Conservation (phyloP, 2,888 invertebrate genomes). For the Camponotus fellah region DNA sequence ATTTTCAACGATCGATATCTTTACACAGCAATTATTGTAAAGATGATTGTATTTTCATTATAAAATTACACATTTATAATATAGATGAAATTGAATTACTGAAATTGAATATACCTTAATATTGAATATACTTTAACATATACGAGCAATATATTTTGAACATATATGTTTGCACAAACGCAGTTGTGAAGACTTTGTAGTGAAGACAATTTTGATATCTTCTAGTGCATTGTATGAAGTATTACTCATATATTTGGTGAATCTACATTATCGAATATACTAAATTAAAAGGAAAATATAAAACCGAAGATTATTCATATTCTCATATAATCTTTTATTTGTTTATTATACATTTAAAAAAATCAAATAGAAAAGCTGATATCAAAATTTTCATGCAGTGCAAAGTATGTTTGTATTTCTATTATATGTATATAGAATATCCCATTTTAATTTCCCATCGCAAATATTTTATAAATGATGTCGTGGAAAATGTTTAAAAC, state of each 20-base stretch:
- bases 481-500: too few species aligned
- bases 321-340: too few species aligned
- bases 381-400: too few species aligned
- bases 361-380: too few species aligned
- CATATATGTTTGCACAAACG: background rate
- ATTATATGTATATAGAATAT: too few species aligned
- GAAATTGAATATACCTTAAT: background rate
- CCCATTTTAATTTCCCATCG: too few species aligned
- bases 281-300: background rate
- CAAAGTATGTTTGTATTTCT: too few species aligned
- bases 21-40: background rate
- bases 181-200: background rate
- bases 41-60: background rate
- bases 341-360: too few species aligned
- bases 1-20: background rate
- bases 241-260: background rate
- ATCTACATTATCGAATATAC: background rate
- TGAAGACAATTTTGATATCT: background rate
- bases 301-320: too few species aligned
- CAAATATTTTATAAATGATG: too few species aligned
- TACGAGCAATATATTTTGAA: background rate
- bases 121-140: constrained; percentile 2
- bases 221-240: background rate
- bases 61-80: background rate
- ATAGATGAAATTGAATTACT: background rate